These are phyloP conservation scores for Tuta absoluta DNA, from an alignment of 2,888 invertebrate species.

Conservation along the genomic window DNA sequence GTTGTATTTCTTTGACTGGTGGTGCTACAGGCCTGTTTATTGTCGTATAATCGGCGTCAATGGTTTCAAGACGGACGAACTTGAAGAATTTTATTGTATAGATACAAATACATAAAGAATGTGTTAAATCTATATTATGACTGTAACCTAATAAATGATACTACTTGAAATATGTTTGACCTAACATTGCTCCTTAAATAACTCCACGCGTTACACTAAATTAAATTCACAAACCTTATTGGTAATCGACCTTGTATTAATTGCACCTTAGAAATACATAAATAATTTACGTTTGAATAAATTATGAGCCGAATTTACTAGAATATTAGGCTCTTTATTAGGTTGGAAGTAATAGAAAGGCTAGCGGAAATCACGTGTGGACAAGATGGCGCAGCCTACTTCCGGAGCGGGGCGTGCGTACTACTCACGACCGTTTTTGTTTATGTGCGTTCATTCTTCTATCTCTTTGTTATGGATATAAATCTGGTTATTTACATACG, in stretches of 20 bases:
- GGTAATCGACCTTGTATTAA: not conserved
- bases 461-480: not conserved
- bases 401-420: conserved; percentile 44
- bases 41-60: not conserved
- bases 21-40: not conserved
- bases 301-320: conserved; percentile 9
- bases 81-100: too few relatives aligned
- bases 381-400: conserved; percentile 49
- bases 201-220: not conserved
- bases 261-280: not conserved
- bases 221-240: not conserved
- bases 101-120: too few relatives aligned
- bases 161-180: not conserved
- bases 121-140: too few relatives aligned
- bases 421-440: conserved; percentile 28
- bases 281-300: not conserved
- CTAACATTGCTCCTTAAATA: not conserved
- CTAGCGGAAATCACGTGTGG: conserved; percentile 53
- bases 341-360: conserved; percentile 37
- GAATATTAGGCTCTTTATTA: not conserved
- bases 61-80: too few relatives aligned
- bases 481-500: not conserved
- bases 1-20: not conserved
- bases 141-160: not conserved
- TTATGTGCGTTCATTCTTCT: conserved; percentile 2